Conservation (phyloP, 1,140 invertebrate genomes). For the Drosophila tropicalis region DNA sequence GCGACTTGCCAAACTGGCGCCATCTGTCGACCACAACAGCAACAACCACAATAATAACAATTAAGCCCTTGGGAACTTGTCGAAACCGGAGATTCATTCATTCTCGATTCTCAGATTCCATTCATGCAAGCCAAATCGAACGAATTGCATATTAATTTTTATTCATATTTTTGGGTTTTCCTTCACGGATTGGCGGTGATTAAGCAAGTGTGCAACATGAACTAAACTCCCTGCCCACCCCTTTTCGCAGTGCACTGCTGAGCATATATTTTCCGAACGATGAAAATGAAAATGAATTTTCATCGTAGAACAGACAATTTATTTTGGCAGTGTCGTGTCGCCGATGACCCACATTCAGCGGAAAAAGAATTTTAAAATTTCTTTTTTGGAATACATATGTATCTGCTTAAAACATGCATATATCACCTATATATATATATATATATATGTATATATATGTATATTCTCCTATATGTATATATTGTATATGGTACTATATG, state of each 20-base stretch:
- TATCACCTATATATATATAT: background rate
- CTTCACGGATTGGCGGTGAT: constrained; percentile 16
- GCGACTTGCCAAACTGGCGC: constrained; percentile 74
- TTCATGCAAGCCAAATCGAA: constrained; percentile 1
- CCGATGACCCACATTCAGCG: constrained; percentile 50
- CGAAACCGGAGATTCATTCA: constrained; percentile 23
- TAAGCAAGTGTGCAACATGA: constrained; percentile 58
- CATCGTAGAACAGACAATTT: constrained; percentile 57
- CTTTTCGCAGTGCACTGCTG: background rate
- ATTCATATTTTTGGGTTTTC: constrained; percentile 40
- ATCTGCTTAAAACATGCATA: background rate
- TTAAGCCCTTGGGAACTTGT: background rate
- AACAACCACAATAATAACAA: background rate
- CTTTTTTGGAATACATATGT: constrained; percentile 7
- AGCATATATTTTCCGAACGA: constrained; percentile 12
- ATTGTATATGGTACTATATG: constrained; percentile 8
- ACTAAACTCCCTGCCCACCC: background rate
- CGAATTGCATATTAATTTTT: constrained; percentile 30
- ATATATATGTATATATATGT: constrained; percentile 1
- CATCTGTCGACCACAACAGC: constrained; percentile 59
- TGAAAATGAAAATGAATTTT: constrained; percentile 14
- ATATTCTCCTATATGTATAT: constrained; percentile 1
- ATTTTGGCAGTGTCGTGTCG: constrained; percentile 68
- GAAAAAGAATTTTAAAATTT: constrained; percentile 47
- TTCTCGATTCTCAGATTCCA: background rate